These are phyloP conservation scores for Atethmia centrago DNA, from an alignment of 2,888 invertebrate genomes.

Conservation along the genomic window DNA sequence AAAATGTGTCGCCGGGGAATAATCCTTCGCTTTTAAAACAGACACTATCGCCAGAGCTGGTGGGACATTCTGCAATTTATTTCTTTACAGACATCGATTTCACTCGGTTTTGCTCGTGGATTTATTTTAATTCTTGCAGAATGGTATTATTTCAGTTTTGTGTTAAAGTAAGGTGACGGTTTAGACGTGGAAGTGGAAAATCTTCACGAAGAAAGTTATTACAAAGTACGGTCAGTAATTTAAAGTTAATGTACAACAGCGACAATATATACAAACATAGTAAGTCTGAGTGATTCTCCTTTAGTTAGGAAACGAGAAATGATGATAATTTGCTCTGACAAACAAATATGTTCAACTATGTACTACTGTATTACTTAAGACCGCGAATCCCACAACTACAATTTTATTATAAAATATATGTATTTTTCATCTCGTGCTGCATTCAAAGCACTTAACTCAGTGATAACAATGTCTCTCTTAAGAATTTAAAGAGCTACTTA, in stretches of 20 bases:
- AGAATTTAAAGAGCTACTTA: conserved; percentile 62
- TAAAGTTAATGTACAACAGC: neutral
- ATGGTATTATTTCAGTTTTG: neutral
- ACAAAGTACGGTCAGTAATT: neutral
- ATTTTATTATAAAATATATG: conserved; percentile 44
- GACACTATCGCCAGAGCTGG: conserved; percentile 62
- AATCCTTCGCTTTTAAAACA: conserved; percentile 68
- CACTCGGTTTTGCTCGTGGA: conserved; percentile 34
- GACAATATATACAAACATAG: neutral
- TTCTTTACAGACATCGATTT: conserved; percentile 54
- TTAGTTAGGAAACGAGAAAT: neutral
- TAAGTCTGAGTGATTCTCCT: neutral
- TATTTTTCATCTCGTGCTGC: conserved; percentile 47
- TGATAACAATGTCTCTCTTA: conserved; percentile 54
- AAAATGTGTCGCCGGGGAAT: conserved; percentile 65
- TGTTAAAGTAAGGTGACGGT: neutral
- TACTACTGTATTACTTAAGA: neutral
- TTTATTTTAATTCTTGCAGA: conserved; percentile 36
- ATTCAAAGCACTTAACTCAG: conserved; percentile 55
- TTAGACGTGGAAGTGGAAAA: neutral
- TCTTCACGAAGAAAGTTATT: neutral
- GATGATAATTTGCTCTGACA: neutral
- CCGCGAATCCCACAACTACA: conserved; percentile 23
- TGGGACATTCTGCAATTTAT: conserved; percentile 65
- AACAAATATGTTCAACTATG: neutral